phyloP scores from a whole-genome alignment of 2,797 vertebrate species.

The Champsocephalus gunnari region DNA sequence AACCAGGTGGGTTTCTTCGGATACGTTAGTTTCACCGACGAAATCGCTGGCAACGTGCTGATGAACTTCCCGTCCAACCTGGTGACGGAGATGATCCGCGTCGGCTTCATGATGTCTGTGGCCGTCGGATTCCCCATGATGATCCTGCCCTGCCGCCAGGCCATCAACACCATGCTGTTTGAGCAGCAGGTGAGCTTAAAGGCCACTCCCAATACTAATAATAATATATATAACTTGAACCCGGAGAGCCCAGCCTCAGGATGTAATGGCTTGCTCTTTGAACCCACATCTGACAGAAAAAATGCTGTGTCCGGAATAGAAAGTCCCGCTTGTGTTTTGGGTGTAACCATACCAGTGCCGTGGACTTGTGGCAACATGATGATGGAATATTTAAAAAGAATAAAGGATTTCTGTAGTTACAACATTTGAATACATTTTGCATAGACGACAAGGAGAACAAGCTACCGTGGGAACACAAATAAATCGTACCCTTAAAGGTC shows the following conservation, averaged over 20 bases:
- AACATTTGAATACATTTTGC: background rate
- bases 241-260: too few species aligned
- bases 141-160: slow-evolving; percentile 98
- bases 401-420: background rate
- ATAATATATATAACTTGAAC: background rate
- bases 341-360: background rate
- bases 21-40: slow-evolving; percentile 95
- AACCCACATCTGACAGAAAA: background rate
- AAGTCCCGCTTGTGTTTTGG: background rate
- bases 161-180: slow-evolving; percentile 96
- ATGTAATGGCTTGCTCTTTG: too few species aligned
- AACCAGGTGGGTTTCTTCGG: slow-evolving; percentile 96
- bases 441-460: background rate
- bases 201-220: background rate
- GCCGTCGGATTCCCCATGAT: slow-evolving; percentile 99
- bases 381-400: background rate
- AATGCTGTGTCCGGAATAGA: background rate
- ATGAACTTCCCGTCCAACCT: slow-evolving; percentile 98
- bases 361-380: background rate
- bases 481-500: background rate
- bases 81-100: slow-evolving; percentile 95
- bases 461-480: background rate
- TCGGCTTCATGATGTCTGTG: slow-evolving; percentile 99
- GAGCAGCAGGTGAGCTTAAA: slow-evolving; percentile 92
- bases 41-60: slow-evolving; percentile 94